phyloP scores from a whole-genome alignment of 2,113 vertebrate species.

The Notiomystis cincta region DNA sequence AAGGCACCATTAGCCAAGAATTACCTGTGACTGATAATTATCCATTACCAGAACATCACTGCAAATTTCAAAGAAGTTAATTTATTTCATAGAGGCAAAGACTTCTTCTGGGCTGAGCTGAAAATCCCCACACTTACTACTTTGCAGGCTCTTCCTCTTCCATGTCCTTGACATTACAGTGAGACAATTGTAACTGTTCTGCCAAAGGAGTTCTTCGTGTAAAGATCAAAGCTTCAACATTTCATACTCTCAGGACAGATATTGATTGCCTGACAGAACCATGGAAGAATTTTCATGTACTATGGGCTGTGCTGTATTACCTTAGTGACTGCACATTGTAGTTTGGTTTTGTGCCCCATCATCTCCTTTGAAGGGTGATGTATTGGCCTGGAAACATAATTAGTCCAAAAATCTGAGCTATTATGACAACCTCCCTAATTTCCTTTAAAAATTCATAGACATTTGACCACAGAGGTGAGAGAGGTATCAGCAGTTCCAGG shows the following conservation, averaged over 20 bases:
- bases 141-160: not conserved
- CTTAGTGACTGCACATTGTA: not conserved
- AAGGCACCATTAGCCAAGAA: not conserved
- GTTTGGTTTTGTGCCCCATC: not conserved
- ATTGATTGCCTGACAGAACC: not conserved
- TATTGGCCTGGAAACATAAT: not conserved
- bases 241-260: slow-evolving; percentile 1
- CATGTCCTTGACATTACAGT: not conserved
- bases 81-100: not conserved
- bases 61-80: not conserved
- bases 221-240: slow-evolving; percentile 44
- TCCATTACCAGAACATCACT: not conserved
- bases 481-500: not conserved
- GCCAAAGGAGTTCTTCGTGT: not conserved
- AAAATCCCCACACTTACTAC: not conserved
- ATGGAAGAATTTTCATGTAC: not conserved
- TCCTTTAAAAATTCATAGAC: not conserved
- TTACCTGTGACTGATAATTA: not conserved
- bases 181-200: not conserved
- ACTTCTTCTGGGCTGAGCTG: not conserved
- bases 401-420: not conserved
- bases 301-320: not conserved
- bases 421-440: not conserved
- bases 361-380: not conserved
- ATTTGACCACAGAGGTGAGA: not conserved